Evolutionary conservation across 2,888 invertebrate genomes (phyloP).

Genomic region (Caradrina kadenii): DNA sequence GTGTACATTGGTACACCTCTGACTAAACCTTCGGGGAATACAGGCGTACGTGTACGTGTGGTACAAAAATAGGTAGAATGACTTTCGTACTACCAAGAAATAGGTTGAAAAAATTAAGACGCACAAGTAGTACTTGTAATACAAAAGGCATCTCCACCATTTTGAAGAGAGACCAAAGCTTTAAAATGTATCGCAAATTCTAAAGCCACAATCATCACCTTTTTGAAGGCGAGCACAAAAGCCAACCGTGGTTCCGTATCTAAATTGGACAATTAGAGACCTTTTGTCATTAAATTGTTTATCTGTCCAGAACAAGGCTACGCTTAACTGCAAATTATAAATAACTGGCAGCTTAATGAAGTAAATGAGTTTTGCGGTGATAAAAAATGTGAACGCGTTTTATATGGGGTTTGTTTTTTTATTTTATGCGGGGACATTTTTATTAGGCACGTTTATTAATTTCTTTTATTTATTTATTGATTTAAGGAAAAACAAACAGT

Average conservation of each 20-base stretch:
- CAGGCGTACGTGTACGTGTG: too few species aligned
- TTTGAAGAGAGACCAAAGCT: conserved; percentile 39
- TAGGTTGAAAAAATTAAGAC: conserved; percentile 29
- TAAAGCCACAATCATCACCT: conserved; percentile 64
- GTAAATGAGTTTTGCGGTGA: conserved; percentile 63
- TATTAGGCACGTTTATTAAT: background rate
- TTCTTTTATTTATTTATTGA: too few species aligned
- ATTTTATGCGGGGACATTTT: background rate
- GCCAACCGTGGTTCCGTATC: conserved; percentile 71
- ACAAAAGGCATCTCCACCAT: conserved; percentile 35
- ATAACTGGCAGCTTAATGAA: conserved; percentile 71
- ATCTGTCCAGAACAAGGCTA: conserved; percentile 72
- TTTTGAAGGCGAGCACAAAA: conserved; percentile 64
- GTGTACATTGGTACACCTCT: too few species aligned
- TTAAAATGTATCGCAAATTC: conserved; percentile 62
- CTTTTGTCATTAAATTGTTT: conserved; percentile 80
- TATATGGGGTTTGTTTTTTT: conserved; percentile 7
- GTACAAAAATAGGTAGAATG: background rate
- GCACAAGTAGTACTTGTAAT: conserved; percentile 35
- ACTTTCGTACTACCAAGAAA: background rate
- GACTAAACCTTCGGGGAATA: too few species aligned
- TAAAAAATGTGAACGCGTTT: conserved; percentile 41
- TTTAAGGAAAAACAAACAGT: too few species aligned
- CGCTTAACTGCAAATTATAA: conserved; percentile 70
- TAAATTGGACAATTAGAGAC: conserved; percentile 78